phyloP scores from a whole-genome alignment of 2,797 vertebrate genomes.

The Pangasius macronema region DNA sequence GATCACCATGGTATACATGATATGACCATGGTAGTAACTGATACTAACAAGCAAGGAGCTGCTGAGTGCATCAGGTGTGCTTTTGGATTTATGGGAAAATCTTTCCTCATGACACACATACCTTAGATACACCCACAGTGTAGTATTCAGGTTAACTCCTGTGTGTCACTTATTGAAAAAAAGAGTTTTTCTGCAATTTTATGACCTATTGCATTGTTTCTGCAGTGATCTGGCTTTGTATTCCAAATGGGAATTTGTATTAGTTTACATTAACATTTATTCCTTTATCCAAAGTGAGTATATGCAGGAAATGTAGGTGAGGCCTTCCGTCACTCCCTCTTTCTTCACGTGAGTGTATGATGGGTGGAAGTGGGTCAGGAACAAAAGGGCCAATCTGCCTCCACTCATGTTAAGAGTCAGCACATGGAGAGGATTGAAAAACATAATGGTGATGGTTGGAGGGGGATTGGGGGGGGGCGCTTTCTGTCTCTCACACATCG shows the following conservation, averaged over 20 bases:
- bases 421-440: constrained; percentile 63
- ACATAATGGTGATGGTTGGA: constrained; percentile 68
- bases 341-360: constrained; percentile 68
- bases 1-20: no score
- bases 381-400: constrained; percentile 71
- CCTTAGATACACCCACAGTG: neutral
- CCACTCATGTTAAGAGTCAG: constrained; percentile 59
- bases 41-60: neutral
- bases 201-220: neutral
- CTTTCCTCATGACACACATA: constrained; percentile 13
- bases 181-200: neutral
- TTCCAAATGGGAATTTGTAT: neutral
- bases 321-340: constrained; percentile 48
- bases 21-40: no score
- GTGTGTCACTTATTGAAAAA: neutral
- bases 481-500: constrained; percentile 70
- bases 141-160: neutral
- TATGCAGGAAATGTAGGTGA: constrained; percentile 32
- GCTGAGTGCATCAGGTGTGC: neutral
- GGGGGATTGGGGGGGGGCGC: constrained; percentile 56
- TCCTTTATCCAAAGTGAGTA: neutral
- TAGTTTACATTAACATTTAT: neutral
- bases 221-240: neutral
- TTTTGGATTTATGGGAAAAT: constrained; percentile 35
- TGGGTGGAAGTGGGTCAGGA: constrained; percentile 78